phyloP scores from a whole-genome alignment of 2,888 invertebrate genomes.

The Caenorhabditis wallacei region DNA sequence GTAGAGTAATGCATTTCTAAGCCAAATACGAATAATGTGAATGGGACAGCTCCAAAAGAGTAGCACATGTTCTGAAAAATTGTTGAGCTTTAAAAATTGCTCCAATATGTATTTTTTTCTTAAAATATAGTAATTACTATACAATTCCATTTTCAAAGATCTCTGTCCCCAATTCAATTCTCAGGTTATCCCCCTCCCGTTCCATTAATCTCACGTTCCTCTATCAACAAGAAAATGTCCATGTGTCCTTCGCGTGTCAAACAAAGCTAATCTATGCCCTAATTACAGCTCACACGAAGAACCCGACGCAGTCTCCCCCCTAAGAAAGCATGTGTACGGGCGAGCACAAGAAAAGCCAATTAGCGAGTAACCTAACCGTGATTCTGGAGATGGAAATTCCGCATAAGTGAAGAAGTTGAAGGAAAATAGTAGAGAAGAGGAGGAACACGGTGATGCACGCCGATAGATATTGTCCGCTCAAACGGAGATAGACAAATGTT shows the following conservation, averaged over 20 bases:
- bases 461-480: constrained; percentile 78
- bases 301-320: constrained; percentile 13
- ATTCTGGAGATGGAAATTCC: constrained; percentile 74
- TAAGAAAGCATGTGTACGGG: constrained; percentile 5
- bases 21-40: constrained; percentile 80
- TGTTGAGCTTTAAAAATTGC: neutral
- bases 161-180: neutral
- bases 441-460: constrained; percentile 74
- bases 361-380: constrained; percentile 69
- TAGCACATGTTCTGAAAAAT: constrained; percentile 79
- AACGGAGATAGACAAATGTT: constrained; percentile 76
- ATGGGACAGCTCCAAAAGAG: constrained; percentile 80
- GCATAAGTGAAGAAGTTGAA: constrained; percentile 77
- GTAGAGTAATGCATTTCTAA: constrained; percentile 82
- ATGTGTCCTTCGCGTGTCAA: constrained; percentile 41
- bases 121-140: neutral
- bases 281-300: constrained; percentile 34
- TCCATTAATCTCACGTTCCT: neutral
- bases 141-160: no score
- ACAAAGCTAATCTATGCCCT: constrained; percentile 58
- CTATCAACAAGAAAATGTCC: constrained; percentile 13
- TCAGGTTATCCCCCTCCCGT: neutral
- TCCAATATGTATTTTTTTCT: neutral
- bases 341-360: constrained; percentile 40
- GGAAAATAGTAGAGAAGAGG: constrained; percentile 73